Base-by-base conservation (phyloP, 2,797 vertebrate species). In the Acanthurus tractus region DNA sequence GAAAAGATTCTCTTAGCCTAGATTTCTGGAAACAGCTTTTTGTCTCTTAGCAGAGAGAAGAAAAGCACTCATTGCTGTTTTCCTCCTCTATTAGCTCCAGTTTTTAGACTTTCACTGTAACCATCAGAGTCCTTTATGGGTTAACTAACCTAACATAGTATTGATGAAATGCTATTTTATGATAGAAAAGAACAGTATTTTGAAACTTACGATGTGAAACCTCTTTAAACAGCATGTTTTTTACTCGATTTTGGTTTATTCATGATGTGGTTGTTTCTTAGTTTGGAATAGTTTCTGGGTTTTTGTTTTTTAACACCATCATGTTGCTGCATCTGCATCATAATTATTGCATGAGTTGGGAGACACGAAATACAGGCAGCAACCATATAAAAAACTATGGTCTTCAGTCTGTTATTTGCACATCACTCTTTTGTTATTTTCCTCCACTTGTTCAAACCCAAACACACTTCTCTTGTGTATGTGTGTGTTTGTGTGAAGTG, bases 1-100 rank as follows among this genome's bases (percentile, higher is more conserved):
- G 82, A 88, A 91, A 86, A 77, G 76, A 81, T 83, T 89, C 68
- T 83, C 58, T 76, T 85, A 85, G 79, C 90, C 89, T 84, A 86
- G 88, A 92, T 92, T 34, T 86, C 70, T 56, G 57, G 85, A 84
- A 84, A 63, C 79, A 42, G 61, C 59, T 64, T 82, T 91, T 87
- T 88, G 73, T 89, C 34, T 50, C 46, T 52, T 29, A 66, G 61
- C 36, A 65, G 0, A 64, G 55, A 68, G n/a, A 49, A 77, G 53
- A 29, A 83, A 88, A 89, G 84, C 75, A 78, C 70, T 56, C 73
- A 1, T 56, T 70, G 58, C 65, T 74, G 63, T 84, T 76, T 85
- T 62, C 54, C 58, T 58, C 57, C 55, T 69, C 50, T n/a, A 22
- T 75, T 56, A 46, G 29, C 20, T 63, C 77, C 50, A 62, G 50